phyloP scores from a whole-genome alignment of 37 sponge, comb jelly and placozoan species.

The Axinella damicornis region DNA sequence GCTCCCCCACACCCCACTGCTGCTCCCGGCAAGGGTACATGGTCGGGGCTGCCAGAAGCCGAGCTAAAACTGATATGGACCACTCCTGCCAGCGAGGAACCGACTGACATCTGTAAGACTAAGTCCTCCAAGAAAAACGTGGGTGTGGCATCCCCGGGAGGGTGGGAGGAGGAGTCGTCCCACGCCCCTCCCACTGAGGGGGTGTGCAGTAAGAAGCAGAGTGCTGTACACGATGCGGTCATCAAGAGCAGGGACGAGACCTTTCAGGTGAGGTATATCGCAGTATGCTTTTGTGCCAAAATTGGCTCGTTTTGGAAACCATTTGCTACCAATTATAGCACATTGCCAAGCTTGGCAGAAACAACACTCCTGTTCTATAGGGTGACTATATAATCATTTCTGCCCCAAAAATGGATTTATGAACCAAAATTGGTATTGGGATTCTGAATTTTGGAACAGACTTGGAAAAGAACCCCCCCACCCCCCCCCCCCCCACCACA shows the following conservation, averaged over 20 bases:
- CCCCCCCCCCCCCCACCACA: too few species aligned
- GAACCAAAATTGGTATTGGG: too few species aligned
- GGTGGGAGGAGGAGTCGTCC: background rate
- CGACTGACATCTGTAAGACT: background rate
- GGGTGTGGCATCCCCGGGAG: background rate
- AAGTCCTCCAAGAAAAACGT: background rate
- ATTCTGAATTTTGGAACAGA: too few species aligned
- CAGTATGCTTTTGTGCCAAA: background rate
- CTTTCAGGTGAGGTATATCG: slow-evolving; percentile 21
- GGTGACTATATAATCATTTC: background rate
- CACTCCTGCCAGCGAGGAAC: too few species aligned
- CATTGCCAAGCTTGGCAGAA: too few species aligned
- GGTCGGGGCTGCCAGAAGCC: background rate
- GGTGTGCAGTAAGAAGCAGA: slow-evolving; percentile 26
- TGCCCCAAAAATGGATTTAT: too few species aligned
- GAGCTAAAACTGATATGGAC: background rate
- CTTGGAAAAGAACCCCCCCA: too few species aligned
- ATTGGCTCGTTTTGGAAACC: too few species aligned
- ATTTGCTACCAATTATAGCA: too few species aligned
- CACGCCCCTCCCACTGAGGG: background rate
- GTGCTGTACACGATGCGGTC: slow-evolving; percentile 30
- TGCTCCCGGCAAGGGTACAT: background rate
- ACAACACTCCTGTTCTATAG: too few species aligned
- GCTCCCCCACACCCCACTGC: background rate
- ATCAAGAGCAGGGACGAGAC: slow-evolving; percentile 42